phyloP scores from a whole-genome alignment of 2,113 vertebrate species.

The Okapia johnstoni region DNA sequence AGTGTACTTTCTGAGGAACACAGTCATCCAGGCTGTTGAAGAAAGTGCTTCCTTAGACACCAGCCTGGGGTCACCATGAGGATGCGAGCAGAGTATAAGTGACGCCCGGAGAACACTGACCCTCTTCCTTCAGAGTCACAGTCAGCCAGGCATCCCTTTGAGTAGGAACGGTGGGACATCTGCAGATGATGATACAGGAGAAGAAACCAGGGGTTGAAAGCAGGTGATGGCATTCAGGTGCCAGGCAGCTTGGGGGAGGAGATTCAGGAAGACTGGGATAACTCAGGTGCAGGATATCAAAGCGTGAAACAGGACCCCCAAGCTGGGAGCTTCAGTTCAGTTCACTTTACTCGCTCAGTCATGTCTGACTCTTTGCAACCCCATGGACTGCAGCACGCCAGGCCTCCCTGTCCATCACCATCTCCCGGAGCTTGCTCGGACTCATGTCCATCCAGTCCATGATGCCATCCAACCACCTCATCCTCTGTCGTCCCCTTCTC shows the following conservation, averaged over 20 bases:
- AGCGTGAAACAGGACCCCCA: neutral
- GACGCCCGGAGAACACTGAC: fast-evolving
- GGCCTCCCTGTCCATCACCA: too few species aligned
- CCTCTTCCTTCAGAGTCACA: neutral
- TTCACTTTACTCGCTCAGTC: too few species aligned
- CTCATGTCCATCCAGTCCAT: too few species aligned
- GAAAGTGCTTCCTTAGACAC: too few species aligned
- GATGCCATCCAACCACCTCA: too few species aligned
- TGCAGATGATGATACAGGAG: neutral
- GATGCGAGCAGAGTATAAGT: neutral
- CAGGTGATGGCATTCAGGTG: neutral
- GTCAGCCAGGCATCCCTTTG: neutral
- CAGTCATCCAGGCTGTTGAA: too few species aligned
- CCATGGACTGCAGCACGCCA: too few species aligned
- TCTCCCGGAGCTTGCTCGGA: too few species aligned
- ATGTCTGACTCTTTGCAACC: too few species aligned
- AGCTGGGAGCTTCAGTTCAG: too few species aligned
- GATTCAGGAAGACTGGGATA: neutral
- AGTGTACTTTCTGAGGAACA: neutral
- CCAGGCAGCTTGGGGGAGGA: fast-evolving
- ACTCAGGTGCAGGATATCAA: fast-evolving
- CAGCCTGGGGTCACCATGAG: neutral
- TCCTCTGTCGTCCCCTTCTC: too few species aligned
- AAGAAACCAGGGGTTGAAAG: neutral
- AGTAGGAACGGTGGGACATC: neutral